Evolutionary conservation across 2,888 invertebrate species (phyloP).

Genomic region (Heliconius cydno): DNA sequence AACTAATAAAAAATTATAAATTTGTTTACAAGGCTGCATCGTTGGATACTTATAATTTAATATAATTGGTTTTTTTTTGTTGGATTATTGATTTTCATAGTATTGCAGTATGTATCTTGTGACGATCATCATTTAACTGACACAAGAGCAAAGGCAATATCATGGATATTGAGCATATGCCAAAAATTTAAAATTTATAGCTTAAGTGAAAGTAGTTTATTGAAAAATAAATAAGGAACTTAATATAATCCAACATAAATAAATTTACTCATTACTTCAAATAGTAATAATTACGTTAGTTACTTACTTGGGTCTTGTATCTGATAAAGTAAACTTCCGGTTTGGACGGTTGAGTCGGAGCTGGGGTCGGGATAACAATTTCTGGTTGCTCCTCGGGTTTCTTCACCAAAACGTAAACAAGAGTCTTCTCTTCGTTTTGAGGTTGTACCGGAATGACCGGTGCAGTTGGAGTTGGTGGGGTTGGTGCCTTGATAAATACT

Average conservation of each 20-base stretch:
- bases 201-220: neutral
- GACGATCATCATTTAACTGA: neutral
- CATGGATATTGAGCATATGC: neutral
- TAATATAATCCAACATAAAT: neutral
- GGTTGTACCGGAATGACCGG: conserved; percentile 87
- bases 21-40: neutral
- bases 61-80: neutral
- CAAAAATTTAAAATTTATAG: conserved; percentile 8
- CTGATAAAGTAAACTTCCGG: conserved; percentile 96
- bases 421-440: conserved; percentile 94
- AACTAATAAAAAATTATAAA: neutral
- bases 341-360: conserved; percentile 93
- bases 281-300: neutral
- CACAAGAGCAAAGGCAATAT: neutral
- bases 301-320: conserved; percentile 90
- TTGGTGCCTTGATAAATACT: conserved; percentile 90
- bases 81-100: neutral
- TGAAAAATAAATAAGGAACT: neutral
- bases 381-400: conserved; percentile 93
- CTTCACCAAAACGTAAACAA: conserved; percentile 94
- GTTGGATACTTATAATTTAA: neutral
- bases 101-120: neutral
- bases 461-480: conserved; percentile 85
- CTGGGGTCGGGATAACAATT: conserved; percentile 89
- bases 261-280: neutral